phyloP scores from a whole-genome alignment of 2,113 vertebrate species.

The Halcyon senegalensis region DNA sequence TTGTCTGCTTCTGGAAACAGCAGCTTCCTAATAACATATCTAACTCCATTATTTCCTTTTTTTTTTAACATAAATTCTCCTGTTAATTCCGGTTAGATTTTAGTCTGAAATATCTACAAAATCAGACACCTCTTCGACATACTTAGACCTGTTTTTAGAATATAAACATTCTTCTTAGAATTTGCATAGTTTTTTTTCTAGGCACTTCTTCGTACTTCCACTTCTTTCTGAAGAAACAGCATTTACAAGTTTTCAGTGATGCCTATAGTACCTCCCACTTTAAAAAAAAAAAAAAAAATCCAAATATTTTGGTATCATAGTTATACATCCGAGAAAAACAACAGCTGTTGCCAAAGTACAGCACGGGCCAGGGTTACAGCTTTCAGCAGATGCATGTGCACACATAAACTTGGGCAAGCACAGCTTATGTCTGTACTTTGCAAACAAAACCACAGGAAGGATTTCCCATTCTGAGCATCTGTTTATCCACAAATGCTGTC shows the following conservation, averaged over 20 bases:
- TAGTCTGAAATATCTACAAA: neutral
- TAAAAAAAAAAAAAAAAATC: neutral
- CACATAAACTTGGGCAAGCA: neutral
- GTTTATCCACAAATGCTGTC: neutral
- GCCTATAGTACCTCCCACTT: neutral
- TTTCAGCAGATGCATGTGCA: neutral
- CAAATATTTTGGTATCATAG: neutral
- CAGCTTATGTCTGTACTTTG: neutral
- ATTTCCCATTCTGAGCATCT: neutral
- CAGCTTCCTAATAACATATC: neutral
- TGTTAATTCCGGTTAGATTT: neutral
- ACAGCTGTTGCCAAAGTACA: neutral
- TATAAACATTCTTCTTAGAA: neutral
- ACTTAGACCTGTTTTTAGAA: neutral
- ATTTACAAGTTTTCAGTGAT: neutral
- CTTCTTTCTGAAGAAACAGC: neutral
- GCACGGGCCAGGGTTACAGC: neutral
- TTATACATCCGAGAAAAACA: neutral
- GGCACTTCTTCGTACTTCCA: neutral
- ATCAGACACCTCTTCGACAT: neutral
- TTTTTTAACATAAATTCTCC: neutral
- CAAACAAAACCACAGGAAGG: neutral
- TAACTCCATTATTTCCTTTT: neutral
- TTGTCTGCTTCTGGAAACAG: neutral
- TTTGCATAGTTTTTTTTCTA: neutral